Percentiles rank a stretch among this genome's conserved stretches.
Conservation (phyloP, 2,113 vertebrate species). For the Alligator mississippiensis region DNA sequence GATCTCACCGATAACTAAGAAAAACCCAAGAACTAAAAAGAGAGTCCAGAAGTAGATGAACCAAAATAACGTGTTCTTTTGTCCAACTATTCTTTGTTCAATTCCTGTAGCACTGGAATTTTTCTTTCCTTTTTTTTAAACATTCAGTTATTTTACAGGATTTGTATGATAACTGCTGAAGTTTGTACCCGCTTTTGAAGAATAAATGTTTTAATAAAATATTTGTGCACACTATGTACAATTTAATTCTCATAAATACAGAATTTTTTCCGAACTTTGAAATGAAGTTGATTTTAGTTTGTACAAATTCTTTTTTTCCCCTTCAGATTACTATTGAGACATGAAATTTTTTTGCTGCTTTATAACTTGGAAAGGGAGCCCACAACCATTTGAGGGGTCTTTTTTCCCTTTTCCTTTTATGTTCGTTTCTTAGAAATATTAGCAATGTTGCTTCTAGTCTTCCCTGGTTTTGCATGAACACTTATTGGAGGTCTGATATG, state of each 20-base stretch:
- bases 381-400: background rate
- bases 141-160: conserved; percentile 39
- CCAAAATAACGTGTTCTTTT: conserved; percentile 11
- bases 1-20: conserved; percentile 45
- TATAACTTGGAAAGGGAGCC: conserved; percentile 11
- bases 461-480: background rate
- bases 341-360: background rate
- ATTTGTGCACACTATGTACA: conserved; percentile 48
- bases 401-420: background rate
- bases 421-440: background rate
- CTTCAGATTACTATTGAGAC: no score
- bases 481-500: background rate
- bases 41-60: conserved; percentile 72
- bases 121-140: conserved; percentile 44
- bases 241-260: conserved; percentile 11
- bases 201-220: conserved; percentile 71
- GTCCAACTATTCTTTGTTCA: background rate
- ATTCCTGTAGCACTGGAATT: conserved; percentile 19
- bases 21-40: conserved; percentile 68
- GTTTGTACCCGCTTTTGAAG: conserved; percentile 63
- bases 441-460: background rate
- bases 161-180: background rate
- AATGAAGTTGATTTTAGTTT: conserved; percentile 35
- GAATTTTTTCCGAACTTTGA: conserved; percentile 37
- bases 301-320: background rate